phyloP scores from a whole-genome alignment of 1,140 invertebrate genomes.

The Listronotus bonariensis region DNA sequence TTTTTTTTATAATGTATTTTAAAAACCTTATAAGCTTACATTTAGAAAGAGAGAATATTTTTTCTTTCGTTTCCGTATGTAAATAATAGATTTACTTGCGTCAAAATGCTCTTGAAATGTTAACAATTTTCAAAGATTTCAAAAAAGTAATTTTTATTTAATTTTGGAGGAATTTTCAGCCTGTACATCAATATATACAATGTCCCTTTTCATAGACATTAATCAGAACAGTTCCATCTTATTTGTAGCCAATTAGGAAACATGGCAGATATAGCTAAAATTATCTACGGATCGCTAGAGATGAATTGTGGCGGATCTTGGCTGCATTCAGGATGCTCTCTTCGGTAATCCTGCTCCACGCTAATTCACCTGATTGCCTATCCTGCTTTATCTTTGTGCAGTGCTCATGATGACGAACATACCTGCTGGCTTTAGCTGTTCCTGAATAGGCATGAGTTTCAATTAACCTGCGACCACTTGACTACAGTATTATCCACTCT shows the following conservation, averaged over 20 bases:
- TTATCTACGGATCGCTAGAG: constrained; percentile 42
- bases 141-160: too few species aligned
- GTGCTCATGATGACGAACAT: constrained; percentile 48
- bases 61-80: too few species aligned
- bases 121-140: too few species aligned
- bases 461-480: constrained; percentile 48
- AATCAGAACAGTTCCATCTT: neutral
- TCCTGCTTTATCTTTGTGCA: constrained; percentile 55
- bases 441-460: constrained; percentile 49
- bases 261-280: constrained; percentile 37
- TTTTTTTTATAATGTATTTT: too few species aligned
- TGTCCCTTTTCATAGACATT: too few species aligned
- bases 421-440: constrained; percentile 39
- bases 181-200: too few species aligned
- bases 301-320: constrained; percentile 44
- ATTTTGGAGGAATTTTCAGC: too few species aligned
- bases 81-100: too few species aligned
- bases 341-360: constrained; percentile 50
- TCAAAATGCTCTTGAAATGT: too few species aligned
- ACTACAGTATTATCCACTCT: constrained; percentile 28
- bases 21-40: too few species aligned
- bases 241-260: constrained; percentile 47
- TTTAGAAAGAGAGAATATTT: too few species aligned
- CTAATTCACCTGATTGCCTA: constrained; percentile 54
- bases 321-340: constrained; percentile 50